A percentile compares a stretch with the other conserved stretches of the same genome.
phyloP scores from a whole-genome alignment of 2,888 invertebrate genomes.

The Pherbina coryleti region DNA sequence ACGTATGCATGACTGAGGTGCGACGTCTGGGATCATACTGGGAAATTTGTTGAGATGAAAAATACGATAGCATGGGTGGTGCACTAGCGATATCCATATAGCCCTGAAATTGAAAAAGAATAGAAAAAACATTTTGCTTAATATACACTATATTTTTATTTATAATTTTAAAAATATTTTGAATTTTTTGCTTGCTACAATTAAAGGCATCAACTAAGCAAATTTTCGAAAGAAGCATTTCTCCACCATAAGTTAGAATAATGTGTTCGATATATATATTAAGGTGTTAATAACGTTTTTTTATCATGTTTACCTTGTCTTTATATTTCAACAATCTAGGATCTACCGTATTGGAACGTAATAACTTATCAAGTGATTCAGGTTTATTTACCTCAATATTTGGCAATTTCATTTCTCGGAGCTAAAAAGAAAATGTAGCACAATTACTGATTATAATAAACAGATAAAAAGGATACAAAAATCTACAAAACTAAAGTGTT shows the following conservation, averaged over 20 bases:
- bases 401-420: conserved; percentile 46
- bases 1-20: not conserved
- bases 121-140: not conserved
- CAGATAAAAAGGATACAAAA: not conserved
- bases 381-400: conserved; percentile 45
- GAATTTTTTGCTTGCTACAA: no score
- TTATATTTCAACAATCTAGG: conserved; percentile 47
- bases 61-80: not conserved
- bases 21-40: conserved; percentile 45
- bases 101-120: not conserved
- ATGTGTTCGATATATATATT: not conserved
- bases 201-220: no score
- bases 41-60: conserved; percentile 17
- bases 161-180: no score
- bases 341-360: conserved; percentile 45
- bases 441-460: not conserved
- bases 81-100: not conserved
- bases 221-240: not conserved
- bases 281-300: not conserved
- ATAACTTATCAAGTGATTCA: conserved; percentile 40
- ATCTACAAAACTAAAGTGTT: no score
- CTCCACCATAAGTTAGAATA: not conserved
- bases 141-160: no score
- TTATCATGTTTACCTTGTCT: conserved; percentile 41
- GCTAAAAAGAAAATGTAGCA: conserved; percentile 38